phyloP scores from a whole-genome alignment of 1,140 invertebrate genomes.

The Cephus cinctus region DNA sequence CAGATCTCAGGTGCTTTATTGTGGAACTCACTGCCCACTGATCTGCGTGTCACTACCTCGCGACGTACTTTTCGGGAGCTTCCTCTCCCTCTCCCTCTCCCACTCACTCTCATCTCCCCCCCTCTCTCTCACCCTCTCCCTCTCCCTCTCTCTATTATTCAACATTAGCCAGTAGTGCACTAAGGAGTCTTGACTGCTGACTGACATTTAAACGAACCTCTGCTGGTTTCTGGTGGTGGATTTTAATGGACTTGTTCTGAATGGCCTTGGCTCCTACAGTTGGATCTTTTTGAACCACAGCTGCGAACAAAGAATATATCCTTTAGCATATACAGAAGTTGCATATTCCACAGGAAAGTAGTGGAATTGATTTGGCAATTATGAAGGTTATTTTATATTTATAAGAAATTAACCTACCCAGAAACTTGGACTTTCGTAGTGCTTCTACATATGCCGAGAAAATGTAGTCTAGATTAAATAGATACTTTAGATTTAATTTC shows the following conservation, averaged over 20 bases:
- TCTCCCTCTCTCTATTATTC: too few relatives aligned
- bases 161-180: constrained; percentile 24
- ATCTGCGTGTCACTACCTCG: too few relatives aligned
- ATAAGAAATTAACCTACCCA: too few relatives aligned
- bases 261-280: constrained; percentile 10
- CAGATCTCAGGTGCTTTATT: too few relatives aligned
- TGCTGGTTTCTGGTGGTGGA: constrained; percentile 40
- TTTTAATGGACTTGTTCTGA: constrained; percentile 30
- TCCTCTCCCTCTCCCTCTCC: too few relatives aligned
- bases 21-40: too few relatives aligned
- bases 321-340: neutral
- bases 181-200: constrained; percentile 35
- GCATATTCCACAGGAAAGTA: neutral
- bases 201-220: constrained; percentile 34
- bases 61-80: too few relatives aligned
- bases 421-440: constrained; percentile 87
- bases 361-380: neutral
- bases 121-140: too few relatives aligned
- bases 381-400: too few relatives aligned
- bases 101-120: too few relatives aligned
- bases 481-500: constrained; percentile 76
- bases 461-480: constrained; percentile 79
- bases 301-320: constrained; percentile 38
- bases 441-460: constrained; percentile 95
- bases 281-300: constrained; percentile 59